These are phyloP conservation scores for Ochropacha duplaris DNA, from an alignment of 2,888 invertebrate genomes.

Conservation along the genomic window DNA sequence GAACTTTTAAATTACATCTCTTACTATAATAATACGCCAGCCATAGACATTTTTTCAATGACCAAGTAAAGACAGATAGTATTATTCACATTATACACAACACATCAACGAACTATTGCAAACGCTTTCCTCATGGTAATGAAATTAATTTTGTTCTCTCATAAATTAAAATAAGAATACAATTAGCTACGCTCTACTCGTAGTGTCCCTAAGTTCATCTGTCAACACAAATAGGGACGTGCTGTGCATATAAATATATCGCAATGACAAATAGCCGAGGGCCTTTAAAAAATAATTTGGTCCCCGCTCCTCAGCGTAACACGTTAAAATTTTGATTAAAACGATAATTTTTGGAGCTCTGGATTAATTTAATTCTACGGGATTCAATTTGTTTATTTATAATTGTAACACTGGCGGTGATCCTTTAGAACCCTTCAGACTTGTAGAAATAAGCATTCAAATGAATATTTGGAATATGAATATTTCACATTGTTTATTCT, in stretches of 20 bases:
- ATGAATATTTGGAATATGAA: neutral
- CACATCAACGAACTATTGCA: too few species aligned
- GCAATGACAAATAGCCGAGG: neutral
- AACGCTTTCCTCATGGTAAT: too few species aligned
- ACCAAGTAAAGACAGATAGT: too few species aligned
- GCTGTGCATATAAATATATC: neutral
- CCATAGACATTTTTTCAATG: too few species aligned
- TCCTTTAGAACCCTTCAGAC: neutral
- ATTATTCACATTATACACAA: too few species aligned
- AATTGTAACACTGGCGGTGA: neutral
- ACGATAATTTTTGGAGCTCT: conserved; percentile 1
- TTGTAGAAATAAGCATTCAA: neutral
- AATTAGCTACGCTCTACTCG: neutral
- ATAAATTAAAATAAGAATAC: neutral
- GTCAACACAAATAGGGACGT: neutral
- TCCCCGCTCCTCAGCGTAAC: neutral
- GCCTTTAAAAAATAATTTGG: conserved; percentile 4
- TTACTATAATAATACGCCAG: too few species aligned
- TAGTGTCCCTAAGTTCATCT: conserved; percentile 2
- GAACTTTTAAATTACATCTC: too few species aligned
- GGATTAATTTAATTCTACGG: neutral
- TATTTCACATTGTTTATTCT: neutral
- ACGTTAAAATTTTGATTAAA: conserved; percentile 5
- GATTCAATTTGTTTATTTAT: neutral
- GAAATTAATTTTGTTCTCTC: too few species aligned